Conservation (phyloP, 2,113 vertebrate genomes). For the Carassius gibelio region DNA sequence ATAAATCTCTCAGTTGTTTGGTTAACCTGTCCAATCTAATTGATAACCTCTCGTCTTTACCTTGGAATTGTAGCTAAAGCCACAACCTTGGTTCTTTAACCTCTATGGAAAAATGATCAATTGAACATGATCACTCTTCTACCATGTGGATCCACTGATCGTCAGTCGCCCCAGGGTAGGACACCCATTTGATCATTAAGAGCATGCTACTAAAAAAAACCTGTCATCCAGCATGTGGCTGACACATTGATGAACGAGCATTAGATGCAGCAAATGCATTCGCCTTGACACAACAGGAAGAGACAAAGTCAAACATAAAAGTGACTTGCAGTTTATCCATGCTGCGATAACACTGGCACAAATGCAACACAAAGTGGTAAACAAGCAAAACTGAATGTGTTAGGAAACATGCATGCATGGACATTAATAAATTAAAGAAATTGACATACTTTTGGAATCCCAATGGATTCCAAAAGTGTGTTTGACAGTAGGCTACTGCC, state of each 20-base stretch:
- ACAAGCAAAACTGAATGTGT: background rate
- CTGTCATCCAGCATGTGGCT: constrained; percentile 25
- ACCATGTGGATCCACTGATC: constrained; percentile 2
- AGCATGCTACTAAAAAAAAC: background rate
- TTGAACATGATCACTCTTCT: background rate
- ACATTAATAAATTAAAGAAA: background rate
- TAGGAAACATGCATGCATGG: background rate
- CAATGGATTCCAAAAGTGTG: background rate
- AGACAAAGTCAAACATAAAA: constrained; percentile 45
- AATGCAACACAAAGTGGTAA: background rate
- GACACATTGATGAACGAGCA: constrained; percentile 21
- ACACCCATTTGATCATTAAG: constrained; percentile 2
- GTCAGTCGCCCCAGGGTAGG: background rate
- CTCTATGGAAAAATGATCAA: background rate
- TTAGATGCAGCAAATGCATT: background rate
- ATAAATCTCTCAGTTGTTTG: background rate
- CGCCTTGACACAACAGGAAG: constrained; percentile 13
- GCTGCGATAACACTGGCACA: background rate
- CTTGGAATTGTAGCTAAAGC: background rate
- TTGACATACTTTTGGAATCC: background rate
- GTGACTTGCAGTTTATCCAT: constrained; percentile 15
- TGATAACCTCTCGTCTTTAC: background rate
- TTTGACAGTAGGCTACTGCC: background rate
- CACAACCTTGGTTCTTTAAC: background rate
- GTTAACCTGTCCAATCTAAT: background rate